These are phyloP conservation scores for Simalia tracyae DNA, from an alignment of 2,797 vertebrate species.

Conservation along the genomic window DNA sequence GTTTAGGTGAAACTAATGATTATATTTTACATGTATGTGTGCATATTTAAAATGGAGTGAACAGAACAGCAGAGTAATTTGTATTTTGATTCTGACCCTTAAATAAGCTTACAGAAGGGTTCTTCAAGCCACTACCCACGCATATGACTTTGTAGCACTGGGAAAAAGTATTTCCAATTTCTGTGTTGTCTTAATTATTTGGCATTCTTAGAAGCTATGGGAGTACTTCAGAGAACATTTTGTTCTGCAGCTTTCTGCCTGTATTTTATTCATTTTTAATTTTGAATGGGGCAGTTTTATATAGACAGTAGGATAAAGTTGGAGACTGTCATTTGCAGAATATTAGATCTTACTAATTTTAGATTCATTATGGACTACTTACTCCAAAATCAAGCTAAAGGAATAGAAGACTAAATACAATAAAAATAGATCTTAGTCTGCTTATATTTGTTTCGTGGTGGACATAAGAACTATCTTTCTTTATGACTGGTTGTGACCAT, in stretches of 20 bases:
- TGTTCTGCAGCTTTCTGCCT: background rate
- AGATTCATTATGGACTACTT: background rate
- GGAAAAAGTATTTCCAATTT: background rate
- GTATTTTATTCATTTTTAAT: background rate
- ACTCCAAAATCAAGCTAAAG: background rate
- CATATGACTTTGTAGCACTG: background rate
- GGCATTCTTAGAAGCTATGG: background rate
- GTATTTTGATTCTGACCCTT: background rate
- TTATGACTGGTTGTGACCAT: conserved; percentile 22
- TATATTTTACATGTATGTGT: background rate
- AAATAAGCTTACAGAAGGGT: background rate
- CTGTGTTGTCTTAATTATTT: background rate
- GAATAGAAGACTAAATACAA: background rate
- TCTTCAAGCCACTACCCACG: too few relatives aligned
- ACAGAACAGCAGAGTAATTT: background rate
- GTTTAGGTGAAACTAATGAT: background rate
- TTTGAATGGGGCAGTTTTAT: background rate
- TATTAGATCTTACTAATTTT: background rate
- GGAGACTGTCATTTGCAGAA: background rate
- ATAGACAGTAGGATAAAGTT: background rate
- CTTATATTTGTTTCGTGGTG: background rate
- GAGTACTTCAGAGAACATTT: background rate
- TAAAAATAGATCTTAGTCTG: conserved; percentile 13
- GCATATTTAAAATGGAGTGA: background rate
- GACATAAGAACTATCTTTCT: conserved; percentile 19